Base-by-base conservation (phyloP, 2,888 invertebrate species). In the Nematopogon swammerdamellus region DNA sequence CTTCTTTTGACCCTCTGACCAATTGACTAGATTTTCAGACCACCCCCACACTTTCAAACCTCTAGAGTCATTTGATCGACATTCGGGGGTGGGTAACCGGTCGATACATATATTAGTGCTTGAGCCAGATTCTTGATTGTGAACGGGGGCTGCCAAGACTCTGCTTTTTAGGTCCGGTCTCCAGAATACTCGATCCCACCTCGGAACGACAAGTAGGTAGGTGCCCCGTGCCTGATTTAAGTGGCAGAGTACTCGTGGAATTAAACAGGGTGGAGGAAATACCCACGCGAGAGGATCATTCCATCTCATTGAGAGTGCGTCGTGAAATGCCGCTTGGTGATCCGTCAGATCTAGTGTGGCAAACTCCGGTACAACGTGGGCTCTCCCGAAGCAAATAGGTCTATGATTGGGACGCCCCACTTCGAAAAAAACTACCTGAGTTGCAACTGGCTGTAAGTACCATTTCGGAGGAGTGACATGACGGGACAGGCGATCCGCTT, bases 191-290 rank as follows among this genome's bases (percentile, higher is more conserved):
- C 50, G 54, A 36, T 50, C 49, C 59, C 57, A 59, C 20, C 51
- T 46, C 18, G 59, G 56, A 14, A 51, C 50, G 44, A 56, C 52
- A 18, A 57, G 14, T 19, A 57, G 48, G 47, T 49, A 52, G 6
- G 20, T 30, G 3, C 53, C 53, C 44, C 16, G 19, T 11, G 52
- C 52, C 14, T 51, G 48, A 50, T 59, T 59, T 14, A 58, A 52
- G 42, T 58, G 57, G 18, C 50, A 45, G 16, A 56, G 47, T 1
- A 57, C 57, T 17, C 51, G 49, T 10, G 57, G 56, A 1, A 56
- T 56, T 30, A 60, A 50, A 6, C 53, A 50, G 11, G 61, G 63
- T 4, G 63, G 63, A 1, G 63, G 61, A 46, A 63, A 63, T 6
- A 62, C 49, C 52, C 62, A 63, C 1, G 51, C 60, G 18, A 59